Conservation (phyloP, 2,113 vertebrate species). For the Centropus bengalensis region DNA sequence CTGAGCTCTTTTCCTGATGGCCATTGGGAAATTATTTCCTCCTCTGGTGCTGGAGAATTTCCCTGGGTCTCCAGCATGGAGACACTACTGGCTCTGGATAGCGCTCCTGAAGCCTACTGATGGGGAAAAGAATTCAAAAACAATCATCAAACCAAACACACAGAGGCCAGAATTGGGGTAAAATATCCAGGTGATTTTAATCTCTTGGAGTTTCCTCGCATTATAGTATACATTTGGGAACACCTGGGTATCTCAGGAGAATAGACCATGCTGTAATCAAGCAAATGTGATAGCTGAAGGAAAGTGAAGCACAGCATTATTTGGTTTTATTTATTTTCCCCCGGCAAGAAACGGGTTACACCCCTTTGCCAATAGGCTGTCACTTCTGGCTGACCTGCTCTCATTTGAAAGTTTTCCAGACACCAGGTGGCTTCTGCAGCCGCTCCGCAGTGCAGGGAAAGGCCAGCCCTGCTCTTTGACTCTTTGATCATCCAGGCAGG, state of each 20-base stretch:
- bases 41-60: accelerated
- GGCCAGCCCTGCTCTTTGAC: not conserved
- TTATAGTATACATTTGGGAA: slow-evolving; percentile 19
- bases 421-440: not conserved
- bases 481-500: not conserved
- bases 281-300: not conserved
- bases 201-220: slow-evolving; percentile 7
- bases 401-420: slow-evolving; percentile 51
- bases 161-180: not conserved
- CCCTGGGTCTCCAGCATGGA: not conserved
- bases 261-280: not conserved
- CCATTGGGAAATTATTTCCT: not conserved
- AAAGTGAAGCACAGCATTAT: not conserved
- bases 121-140: not conserved
- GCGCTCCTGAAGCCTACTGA: not conserved
- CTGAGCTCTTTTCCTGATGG: not conserved
- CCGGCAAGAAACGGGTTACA: not conserved
- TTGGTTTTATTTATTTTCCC: not conserved
- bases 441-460: not conserved
- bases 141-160: not conserved
- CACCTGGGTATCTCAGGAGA: slow-evolving; percentile 13
- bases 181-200: not conserved
- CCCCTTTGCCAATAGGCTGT: slow-evolving; percentile 11
- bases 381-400: slow-evolving; percentile 52
- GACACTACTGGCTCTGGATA: not conserved